Percentiles rank a stretch among this genome's conserved stretches.
These are phyloP conservation scores for Abramis brama DNA, from an alignment of 2,113 vertebrate genomes.

Conservation along the genomic window DNA sequence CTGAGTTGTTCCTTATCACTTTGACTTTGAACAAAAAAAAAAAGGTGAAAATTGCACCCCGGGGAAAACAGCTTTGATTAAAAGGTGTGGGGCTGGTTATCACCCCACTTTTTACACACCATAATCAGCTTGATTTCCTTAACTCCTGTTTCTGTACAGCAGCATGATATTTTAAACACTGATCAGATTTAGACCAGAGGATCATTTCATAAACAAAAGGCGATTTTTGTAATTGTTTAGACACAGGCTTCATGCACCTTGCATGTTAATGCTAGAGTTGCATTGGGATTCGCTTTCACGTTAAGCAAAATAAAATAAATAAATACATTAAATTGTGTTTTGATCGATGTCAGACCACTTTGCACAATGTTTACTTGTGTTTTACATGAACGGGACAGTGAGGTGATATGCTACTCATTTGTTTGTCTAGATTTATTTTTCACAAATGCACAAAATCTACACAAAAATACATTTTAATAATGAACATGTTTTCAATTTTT, in stretches of 20 bases:
- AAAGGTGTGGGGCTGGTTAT: constrained; percentile 61
- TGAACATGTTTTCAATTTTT: not conserved
- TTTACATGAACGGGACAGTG: not conserved
- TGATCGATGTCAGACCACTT: not conserved
- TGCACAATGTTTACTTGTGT: not conserved
- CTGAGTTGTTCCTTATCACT: constrained; percentile 59
- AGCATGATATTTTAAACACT: not conserved
- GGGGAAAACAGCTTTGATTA: constrained; percentile 66
- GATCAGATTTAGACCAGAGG: not conserved
- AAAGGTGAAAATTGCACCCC: constrained; percentile 69
- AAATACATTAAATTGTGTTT: not conserved
- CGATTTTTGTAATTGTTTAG: not conserved
- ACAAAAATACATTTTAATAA: not conserved
- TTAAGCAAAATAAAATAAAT: not conserved
- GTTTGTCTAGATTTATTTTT: not conserved
- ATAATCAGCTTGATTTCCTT: constrained; percentile 42
- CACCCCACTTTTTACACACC: constrained; percentile 37
- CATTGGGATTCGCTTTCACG: not conserved
- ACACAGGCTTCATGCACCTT: not conserved
- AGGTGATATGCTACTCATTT: not conserved
- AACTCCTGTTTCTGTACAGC: constrained; percentile 30
- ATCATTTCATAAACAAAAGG: not conserved
- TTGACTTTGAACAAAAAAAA: constrained; percentile 60
- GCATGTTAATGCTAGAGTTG: not conserved
- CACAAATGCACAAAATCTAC: not conserved